phyloP scores from a whole-genome alignment of 2,888 invertebrate genomes.

The Sylvicola cinctus region DNA sequence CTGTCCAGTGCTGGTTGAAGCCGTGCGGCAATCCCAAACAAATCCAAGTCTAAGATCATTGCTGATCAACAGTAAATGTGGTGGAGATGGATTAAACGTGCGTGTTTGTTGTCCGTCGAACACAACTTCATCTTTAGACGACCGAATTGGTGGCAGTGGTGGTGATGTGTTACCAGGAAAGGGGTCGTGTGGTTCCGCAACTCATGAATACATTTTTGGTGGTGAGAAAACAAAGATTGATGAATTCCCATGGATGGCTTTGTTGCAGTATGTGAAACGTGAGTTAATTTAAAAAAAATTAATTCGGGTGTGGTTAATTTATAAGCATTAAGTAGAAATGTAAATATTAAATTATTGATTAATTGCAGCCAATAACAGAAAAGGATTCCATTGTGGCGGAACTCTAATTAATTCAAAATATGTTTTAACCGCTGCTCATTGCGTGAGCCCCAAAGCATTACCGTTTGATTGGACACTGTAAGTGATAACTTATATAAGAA shows the following conservation, averaged over 20 bases:
- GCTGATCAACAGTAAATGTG: no score
- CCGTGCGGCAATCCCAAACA: no score
- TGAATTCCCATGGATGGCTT: no score
- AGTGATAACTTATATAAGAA: no score
- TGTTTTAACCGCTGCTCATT: conserved; percentile 14
- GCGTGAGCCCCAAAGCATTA: conserved; percentile 31
- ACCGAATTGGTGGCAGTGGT: no score
- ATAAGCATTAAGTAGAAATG: neutral
- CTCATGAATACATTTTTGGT: conserved; percentile 23
- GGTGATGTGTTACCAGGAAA: no score
- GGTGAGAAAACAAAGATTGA: conserved; percentile 26
- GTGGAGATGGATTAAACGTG: no score
- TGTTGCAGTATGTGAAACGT: conserved; percentile 36
- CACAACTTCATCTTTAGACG: no score
- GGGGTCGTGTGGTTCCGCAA: neutral
- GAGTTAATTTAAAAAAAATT: no score
- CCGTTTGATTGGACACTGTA: neutral
- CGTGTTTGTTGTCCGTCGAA: no score
- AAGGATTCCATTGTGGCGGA: neutral
- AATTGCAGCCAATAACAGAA: neutral
- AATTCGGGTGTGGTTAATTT: neutral
- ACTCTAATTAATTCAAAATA: neutral
- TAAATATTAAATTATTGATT: neutral
- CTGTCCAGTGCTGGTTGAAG: no score
- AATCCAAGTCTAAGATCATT: no score